Evolutionary conservation across 2,797 vertebrate species (phyloP).

Genomic region (Rhinophrynus dorsalis): DNA sequence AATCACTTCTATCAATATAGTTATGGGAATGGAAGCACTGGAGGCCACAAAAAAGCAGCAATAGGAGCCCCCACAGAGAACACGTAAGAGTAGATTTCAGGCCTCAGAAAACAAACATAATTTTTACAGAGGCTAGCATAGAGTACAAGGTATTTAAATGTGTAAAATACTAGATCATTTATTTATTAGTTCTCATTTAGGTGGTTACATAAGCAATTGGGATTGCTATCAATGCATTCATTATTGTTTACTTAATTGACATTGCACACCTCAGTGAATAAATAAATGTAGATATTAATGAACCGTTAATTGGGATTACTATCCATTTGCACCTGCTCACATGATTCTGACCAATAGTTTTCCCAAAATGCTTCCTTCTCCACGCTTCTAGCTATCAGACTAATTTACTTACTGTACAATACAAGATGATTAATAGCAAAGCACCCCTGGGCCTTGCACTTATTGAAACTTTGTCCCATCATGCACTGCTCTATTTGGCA

Average conservation of each 20-base stretch:
- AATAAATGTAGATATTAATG: slow-evolving; percentile 16
- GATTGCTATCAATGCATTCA: background rate
- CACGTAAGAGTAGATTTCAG: too few relatives aligned
- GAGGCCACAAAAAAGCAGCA: too few relatives aligned
- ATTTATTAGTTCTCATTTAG: too few relatives aligned
- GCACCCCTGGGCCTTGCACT: slow-evolving; percentile 27
- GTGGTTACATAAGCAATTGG: background rate
- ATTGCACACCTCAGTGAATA: slow-evolving; percentile 8
- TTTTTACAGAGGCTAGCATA: too few relatives aligned
- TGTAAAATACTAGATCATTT: too few relatives aligned
- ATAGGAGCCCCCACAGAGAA: too few relatives aligned
- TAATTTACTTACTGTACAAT: slow-evolving; percentile 28
- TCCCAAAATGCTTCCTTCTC: slow-evolving; percentile 16
- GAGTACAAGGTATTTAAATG: too few relatives aligned
- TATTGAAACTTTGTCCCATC: slow-evolving; percentile 18
- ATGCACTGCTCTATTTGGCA: background rate
- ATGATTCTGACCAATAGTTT: slow-evolving; percentile 1
- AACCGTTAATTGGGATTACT: slow-evolving; percentile 27
- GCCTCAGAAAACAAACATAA: too few relatives aligned
- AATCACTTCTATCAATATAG: too few relatives aligned
- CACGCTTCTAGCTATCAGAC: slow-evolving; percentile 10
- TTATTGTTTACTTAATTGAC: background rate
- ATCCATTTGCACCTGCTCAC: slow-evolving; percentile 36
- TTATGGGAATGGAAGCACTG: too few relatives aligned
- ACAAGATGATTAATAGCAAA: slow-evolving; percentile 30